Evolutionary conservation across 2,888 invertebrate genomes (phyloP).

Genomic region (Archips xylosteana): DNA sequence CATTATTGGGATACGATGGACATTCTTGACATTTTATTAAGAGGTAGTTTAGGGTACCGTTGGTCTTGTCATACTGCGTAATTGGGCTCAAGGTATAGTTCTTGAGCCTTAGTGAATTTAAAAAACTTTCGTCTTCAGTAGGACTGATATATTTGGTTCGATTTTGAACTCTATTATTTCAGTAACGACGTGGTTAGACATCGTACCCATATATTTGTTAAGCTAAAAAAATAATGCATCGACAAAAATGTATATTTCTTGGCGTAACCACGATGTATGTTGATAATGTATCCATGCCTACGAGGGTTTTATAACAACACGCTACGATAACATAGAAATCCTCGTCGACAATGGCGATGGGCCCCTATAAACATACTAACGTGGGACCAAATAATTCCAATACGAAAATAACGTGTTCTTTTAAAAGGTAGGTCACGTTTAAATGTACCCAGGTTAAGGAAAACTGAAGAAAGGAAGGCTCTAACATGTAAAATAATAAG

Average conservation of each 20-base stretch:
- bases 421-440: constrained; percentile 17
- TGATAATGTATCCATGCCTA: constrained; percentile 1
- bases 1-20: constrained; percentile 56
- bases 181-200: too few species aligned
- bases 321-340: constrained; percentile 1
- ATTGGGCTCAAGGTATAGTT: constrained; percentile 23
- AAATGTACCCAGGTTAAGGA: neutral
- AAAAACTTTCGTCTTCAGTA: neutral
- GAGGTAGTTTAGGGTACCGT: constrained; percentile 52
- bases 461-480: neutral
- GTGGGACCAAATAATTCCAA: constrained; percentile 4
- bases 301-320: constrained; percentile 16
- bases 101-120: neutral
- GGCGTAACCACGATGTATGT: neutral
- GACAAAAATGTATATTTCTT: neutral
- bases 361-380: constrained; percentile 11
- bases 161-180: too few species aligned
- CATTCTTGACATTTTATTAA: constrained; percentile 62
- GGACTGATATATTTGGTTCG: too few species aligned
- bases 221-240: neutral
- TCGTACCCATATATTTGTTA: neutral
- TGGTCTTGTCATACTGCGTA: constrained; percentile 45
- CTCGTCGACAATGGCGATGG: constrained; percentile 2
- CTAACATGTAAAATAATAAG: neutral
- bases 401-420: constrained; percentile 25